phyloP scores from a whole-genome alignment of 2,888 invertebrate species.

The Tryphoninae sp. region DNA sequence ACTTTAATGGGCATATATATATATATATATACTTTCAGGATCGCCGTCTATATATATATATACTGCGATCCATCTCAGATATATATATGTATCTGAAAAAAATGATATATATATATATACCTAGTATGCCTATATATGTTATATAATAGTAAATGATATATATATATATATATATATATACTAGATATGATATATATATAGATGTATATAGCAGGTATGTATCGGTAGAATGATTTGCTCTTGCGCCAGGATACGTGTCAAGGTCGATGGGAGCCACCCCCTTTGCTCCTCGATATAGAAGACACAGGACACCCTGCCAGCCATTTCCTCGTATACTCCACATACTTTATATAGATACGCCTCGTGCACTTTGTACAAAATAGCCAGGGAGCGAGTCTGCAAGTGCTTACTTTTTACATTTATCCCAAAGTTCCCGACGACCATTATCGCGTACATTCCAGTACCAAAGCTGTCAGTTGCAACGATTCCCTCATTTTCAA shows the following conservation, averaged over 20 bases:
- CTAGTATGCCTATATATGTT: too few relatives aligned
- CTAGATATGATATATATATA: background rate
- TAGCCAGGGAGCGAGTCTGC: background rate
- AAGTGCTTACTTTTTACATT: background rate
- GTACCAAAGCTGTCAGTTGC: too few relatives aligned
- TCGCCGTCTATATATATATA: background rate
- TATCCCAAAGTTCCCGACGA: background rate
- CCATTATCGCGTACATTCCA: too few relatives aligned
- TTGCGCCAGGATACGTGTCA: slow-evolving; percentile 46
- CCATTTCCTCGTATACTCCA: background rate
- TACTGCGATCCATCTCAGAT: too few relatives aligned
- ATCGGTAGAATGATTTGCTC: background rate
- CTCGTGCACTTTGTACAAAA: background rate
- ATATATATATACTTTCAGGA: too few relatives aligned
- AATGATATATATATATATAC: too few relatives aligned
- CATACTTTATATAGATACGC: background rate
- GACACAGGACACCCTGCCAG: slow-evolving; percentile 19
- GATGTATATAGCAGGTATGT: background rate
- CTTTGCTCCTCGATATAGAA: slow-evolving; percentile 15
- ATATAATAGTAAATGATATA: too few relatives aligned
- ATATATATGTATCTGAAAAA: background rate
- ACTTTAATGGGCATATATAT: background rate
- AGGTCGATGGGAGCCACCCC: slow-evolving; percentile 36
- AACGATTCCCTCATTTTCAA: too few relatives aligned
- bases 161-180: too few relatives aligned